These are phyloP conservation scores for Hydrolagus colliei DNA, from an alignment of 2,797 vertebrate species.

Conservation along the genomic window DNA sequence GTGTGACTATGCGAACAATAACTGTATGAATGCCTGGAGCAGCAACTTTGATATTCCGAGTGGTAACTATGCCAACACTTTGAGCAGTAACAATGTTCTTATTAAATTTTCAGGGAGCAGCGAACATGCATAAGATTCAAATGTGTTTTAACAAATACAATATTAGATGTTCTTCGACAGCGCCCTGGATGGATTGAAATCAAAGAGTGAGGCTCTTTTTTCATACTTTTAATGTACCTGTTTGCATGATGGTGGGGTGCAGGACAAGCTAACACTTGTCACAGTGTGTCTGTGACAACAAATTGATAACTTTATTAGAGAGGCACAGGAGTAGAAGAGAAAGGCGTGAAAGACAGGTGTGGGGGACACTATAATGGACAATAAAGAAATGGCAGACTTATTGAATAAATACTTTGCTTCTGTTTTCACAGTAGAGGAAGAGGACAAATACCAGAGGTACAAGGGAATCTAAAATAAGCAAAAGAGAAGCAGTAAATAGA, in stretches of 20 bases:
- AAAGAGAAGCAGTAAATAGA: no score
- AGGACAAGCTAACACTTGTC: no score
- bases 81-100: neutral
- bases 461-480: no score
- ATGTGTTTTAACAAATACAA: conserved; percentile 66
- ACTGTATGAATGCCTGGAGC: no score
- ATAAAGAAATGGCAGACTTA: no score
- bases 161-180: conserved; percentile 68
- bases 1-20: no score
- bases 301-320: neutral
- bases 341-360: neutral
- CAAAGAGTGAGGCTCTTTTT: conserved; percentile 62
- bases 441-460: no score
- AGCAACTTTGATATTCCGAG: no score
- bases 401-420: no score
- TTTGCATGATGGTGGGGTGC: neutral
- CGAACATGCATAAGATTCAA: conserved; percentile 66
- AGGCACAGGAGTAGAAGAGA: neutral
- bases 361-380: neutral
- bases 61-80: no score
- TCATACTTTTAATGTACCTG: neutral
- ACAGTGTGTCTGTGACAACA: no score
- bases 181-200: conserved; percentile 79
- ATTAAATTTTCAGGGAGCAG: conserved; percentile 52
- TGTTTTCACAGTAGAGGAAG: no score